Conservation (phyloP, 2,888 invertebrate species). For the Laspeyria flexula region DNA sequence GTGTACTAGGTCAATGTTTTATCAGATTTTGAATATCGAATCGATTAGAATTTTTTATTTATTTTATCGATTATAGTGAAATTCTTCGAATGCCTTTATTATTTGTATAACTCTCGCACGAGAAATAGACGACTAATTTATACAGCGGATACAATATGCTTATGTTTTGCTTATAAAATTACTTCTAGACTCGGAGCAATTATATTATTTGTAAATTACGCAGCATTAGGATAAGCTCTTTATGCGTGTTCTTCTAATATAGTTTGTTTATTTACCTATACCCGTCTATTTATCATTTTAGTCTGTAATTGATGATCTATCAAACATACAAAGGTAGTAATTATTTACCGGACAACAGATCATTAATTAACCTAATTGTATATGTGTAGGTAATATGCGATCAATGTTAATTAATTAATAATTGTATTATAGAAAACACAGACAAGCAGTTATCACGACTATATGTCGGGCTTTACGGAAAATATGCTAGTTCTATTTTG, state of each 20-base stretch:
- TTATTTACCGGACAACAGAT: neutral
- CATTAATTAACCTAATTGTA: neutral
- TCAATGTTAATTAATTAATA: slow-evolving; percentile 1
- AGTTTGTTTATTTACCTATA: too few relatives aligned
- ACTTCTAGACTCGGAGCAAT: too few relatives aligned
- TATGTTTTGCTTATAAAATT: too few relatives aligned
- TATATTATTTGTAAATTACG: too few relatives aligned
- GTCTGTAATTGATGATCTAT: neutral
- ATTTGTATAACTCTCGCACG: too few relatives aligned
- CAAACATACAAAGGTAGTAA: neutral
- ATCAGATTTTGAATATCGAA: slow-evolving; percentile 22
- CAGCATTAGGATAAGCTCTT: too few relatives aligned
- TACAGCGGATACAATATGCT: too few relatives aligned
- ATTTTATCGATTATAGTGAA: neutral
- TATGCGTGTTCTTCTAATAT: too few relatives aligned
- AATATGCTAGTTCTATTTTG: slow-evolving; percentile 29
- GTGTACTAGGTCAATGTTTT: slow-evolving; percentile 30
- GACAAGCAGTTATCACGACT: neutral
- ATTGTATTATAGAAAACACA: neutral
- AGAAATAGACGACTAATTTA: too few relatives aligned
- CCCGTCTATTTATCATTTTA: too few relatives aligned
- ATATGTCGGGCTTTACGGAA: slow-evolving; percentile 13
- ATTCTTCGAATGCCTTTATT: neutral
- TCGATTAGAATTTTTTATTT: slow-evolving; percentile 8
- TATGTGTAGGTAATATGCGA: neutral